phyloP scores from a whole-genome alignment of 1,140 invertebrate species.

The Lasioglossum baleicum region DNA sequence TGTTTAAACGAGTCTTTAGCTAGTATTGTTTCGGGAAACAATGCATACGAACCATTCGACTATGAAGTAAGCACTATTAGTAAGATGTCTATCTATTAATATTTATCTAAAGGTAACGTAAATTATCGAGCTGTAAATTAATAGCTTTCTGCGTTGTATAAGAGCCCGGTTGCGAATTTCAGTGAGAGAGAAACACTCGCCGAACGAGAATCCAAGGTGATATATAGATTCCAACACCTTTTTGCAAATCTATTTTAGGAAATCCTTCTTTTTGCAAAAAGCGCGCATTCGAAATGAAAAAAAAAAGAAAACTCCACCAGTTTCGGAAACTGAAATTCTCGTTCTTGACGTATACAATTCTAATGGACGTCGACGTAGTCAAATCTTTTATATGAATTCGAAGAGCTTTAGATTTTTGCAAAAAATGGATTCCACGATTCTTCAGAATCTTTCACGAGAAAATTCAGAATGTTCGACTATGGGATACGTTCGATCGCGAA shows the following conservation, averaged over 20 bases:
- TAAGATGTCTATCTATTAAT: constrained; percentile 41
- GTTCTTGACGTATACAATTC: neutral
- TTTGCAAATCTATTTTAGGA: constrained; percentile 18
- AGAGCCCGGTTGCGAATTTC: constrained; percentile 38
- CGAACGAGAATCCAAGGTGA: constrained; percentile 47
- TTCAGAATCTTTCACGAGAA: neutral
- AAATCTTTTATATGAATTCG: neutral
- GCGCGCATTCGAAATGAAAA: too few relatives aligned
- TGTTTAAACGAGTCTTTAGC: neutral
- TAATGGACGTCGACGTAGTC: neutral
- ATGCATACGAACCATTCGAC: constrained; percentile 15
- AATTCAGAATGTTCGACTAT: neutral
- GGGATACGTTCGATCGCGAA: too few relatives aligned
- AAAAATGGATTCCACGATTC: neutral
- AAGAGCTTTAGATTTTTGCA: neutral
- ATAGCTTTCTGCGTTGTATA: constrained; percentile 36
- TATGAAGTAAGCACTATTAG: constrained; percentile 22
- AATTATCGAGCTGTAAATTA: constrained; percentile 32
- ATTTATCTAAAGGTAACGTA: constrained; percentile 37
- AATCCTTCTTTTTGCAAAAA: constrained; percentile 4
- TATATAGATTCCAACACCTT: constrained; percentile 5
- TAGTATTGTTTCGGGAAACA: neutral
- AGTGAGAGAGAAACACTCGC: constrained; percentile 21
- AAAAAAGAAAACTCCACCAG: too few relatives aligned
- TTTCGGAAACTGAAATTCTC: neutral